Evolutionary conservation across 1,140 invertebrate species (phyloP), one percentile per base, ranked within the genome.

Genomic region (Subanguina moxae): DNA sequence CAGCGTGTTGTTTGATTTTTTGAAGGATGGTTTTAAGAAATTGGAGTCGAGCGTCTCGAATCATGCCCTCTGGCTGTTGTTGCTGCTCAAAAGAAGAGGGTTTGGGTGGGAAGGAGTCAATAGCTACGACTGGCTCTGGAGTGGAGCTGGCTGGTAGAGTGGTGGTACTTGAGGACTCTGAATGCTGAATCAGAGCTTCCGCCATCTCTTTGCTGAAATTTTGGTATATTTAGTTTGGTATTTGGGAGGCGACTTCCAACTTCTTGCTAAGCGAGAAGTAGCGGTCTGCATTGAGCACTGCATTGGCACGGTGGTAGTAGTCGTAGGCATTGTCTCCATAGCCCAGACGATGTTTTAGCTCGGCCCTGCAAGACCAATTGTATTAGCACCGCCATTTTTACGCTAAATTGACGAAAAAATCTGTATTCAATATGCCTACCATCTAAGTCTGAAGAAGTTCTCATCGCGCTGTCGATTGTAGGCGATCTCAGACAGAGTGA

Each of bases 401-500:
- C n/a, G n/a, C n/a, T n/a, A n/a, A n/a, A n/a, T n/a, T n/a, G n/a
- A n/a, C n/a, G n/a, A n/a, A 46, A n/a, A 46, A n/a, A n/a, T n/a
- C n/a, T n/a, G n/a, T n/a, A n/a, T n/a, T n/a, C n/a, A 38, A 38
- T 38, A 17, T n/a, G 48, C 46, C 58, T 27, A 71, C 74, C 78
- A 80, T 25, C 74, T 78, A 46, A 80, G 70, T 64, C 78, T 72
- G 48, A 80, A 79, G 70, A 82, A 80, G 30, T 82, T 82, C 57
- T 80, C 73, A 62, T 80, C 78, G 11, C 78, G 65, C 64, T 80
- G 80, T 30, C 78, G 66, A 56, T 82, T 82, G 57, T 80, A 80
- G 27, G 78, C 78, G 43, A 80, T 80, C 66, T 80, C 78, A 23
- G 76, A 79, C 25, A 80, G 65, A 42, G 73, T 70, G 15, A 80